Conservation (phyloP, 2,113 vertebrate genomes). For the Smithornis capensis region DNA sequence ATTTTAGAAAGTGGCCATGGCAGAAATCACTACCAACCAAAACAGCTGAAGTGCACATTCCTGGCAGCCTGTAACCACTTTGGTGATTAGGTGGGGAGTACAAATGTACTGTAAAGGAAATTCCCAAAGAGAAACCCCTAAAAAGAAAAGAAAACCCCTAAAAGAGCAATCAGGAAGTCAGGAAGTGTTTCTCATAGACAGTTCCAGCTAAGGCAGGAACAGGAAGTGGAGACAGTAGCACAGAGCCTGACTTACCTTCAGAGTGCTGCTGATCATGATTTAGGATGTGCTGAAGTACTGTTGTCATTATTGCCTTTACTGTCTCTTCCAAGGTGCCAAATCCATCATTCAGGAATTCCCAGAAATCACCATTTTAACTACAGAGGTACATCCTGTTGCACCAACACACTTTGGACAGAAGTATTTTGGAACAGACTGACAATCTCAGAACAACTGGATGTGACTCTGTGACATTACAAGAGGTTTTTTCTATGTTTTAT, state of each 20-base stretch:
- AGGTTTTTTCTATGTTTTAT: conserved; percentile 57
- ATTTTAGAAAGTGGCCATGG: neutral
- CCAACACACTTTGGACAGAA: conserved; percentile 97
- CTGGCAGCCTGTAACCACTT: neutral
- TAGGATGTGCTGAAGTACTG: neutral
- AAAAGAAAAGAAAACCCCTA: neutral
- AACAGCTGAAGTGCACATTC: neutral
- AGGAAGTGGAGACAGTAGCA: neutral
- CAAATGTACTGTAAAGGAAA: fast-evolving
- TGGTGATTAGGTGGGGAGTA: neutral
- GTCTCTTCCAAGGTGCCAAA: conserved; percentile 84
- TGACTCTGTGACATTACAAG: neutral
- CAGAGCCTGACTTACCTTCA: neutral
- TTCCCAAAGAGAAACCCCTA: neutral
- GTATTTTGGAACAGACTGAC: conserved; percentile 95
- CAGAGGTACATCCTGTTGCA: conserved; percentile 93
- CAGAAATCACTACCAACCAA: neutral
- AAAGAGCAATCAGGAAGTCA: neutral
- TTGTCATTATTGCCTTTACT: neutral
- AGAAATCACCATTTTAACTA: conserved; percentile 95
- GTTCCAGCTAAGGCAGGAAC: neutral
- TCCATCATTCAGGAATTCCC: conserved; percentile 97
- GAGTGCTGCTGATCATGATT: fast-evolving
- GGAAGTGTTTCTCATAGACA: neutral
- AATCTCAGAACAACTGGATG: conserved; percentile 8